Conservation (phyloP, 2,888 invertebrate species). For the Lapara coniferarum region DNA sequence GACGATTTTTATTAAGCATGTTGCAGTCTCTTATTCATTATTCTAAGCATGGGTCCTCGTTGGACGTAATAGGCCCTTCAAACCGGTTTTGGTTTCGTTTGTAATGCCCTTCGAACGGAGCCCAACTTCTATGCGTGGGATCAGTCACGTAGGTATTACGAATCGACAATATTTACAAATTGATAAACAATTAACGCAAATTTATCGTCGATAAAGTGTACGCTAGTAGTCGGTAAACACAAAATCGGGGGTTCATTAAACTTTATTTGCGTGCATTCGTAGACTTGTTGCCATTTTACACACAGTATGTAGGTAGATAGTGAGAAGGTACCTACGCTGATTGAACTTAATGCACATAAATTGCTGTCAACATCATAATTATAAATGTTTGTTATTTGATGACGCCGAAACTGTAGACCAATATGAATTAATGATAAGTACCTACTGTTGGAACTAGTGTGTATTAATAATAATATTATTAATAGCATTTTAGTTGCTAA, state of each 20-base stretch:
- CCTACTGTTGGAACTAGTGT: not conserved
- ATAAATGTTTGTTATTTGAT: not conserved
- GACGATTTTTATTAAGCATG: not conserved
- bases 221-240: constrained; percentile 43
- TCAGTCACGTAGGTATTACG: constrained; percentile 54
- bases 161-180: constrained; percentile 39
- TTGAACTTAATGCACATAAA: constrained; percentile 7
- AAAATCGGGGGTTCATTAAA: constrained; percentile 55
- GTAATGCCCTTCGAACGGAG: not conserved
- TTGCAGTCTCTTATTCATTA: not conserved
- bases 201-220: constrained; percentile 53
- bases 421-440: not conserved
- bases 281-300: constrained; percentile 24
- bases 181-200: constrained; percentile 54
- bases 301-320: not conserved
- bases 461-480: not conserved
- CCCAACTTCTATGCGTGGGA: constrained; percentile 21
- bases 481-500: too few species aligned
- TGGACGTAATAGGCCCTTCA: not conserved
- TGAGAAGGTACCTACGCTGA: not conserved
- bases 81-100: constrained; percentile 9
- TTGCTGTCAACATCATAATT: not conserved
- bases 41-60: not conserved
- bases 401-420: constrained; percentile 13
- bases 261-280: constrained; percentile 36